Evolutionary conservation across 2,797 vertebrate genomes (phyloP), one percentile per base, ranked within the genome.

Genomic region (Gymnoscopelus braueri): DNA sequence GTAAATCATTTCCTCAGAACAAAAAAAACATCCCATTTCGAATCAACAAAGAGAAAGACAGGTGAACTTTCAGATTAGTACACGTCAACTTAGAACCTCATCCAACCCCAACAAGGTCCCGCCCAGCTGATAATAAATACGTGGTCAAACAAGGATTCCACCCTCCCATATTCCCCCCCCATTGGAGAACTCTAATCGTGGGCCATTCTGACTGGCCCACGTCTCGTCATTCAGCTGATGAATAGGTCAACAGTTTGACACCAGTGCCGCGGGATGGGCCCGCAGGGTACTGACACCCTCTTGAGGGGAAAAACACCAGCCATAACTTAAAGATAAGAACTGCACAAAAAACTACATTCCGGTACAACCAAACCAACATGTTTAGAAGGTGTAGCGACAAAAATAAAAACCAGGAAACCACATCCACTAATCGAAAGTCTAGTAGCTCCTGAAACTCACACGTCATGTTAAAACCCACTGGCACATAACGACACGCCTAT

Each of bases 51-150:
- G 26, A 63, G 9, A n/a, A 74, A 60, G 52, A 71, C 65, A 72
- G 54, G 72, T 73, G 12, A 80, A 87, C 76, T 85, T 84, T 7
- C 39, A 44, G 55, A 54, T 65, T 65, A 89, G 94, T 95, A 95
- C 94, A 95, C 94, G 94, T 95, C 94, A 93, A 94, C 93, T 89
- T 90, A 94, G 76, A 86, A 6, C 71, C 73, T 62, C 50, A 52
- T 26, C 60, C 62, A 63, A 11, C 68, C 58, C 66, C 39, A 35
- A 50, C 35, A 10, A 63, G 76, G 81, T 63, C 83, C 90, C 88
- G 80, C 92, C 93, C 87, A 24, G 53, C 55, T 23, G 6, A 59
- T 54, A 2, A 29, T 29, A 56, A 56, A 52, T 54, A 88, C 76
- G 74, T 71, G 74, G 55, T 60, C 80, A 72, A 75, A 78, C 76